Evolutionary conservation across 2,888 invertebrate species (phyloP).

Genomic region (Perdita meconis): DNA sequence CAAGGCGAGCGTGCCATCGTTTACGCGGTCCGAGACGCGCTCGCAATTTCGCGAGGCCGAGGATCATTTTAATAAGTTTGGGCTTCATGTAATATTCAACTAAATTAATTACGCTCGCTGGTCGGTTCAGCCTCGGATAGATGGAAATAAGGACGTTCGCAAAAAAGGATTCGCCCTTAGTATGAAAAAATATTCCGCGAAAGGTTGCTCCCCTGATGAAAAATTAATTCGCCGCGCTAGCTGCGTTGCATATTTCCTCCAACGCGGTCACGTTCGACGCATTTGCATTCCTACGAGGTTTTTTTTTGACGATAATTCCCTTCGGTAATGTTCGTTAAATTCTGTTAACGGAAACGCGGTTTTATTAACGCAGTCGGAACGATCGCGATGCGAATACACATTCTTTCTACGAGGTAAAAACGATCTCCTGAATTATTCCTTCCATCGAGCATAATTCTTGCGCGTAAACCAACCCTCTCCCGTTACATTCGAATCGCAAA

Average conservation of each 20-base stretch:
- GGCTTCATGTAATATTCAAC: slow-evolving; percentile 67
- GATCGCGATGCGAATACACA: neutral
- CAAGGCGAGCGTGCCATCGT: slow-evolving; percentile 32
- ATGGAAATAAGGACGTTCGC: slow-evolving; percentile 21
- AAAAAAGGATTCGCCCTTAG: neutral
- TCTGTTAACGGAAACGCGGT: slow-evolving; percentile 7
- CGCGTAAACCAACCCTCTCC: too few species aligned
- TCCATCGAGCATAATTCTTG: too few species aligned
- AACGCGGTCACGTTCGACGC: slow-evolving; percentile 16
- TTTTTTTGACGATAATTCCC: slow-evolving; percentile 7
- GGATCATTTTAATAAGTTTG: slow-evolving; percentile 64
- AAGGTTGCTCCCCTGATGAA: slow-evolving; percentile 12
- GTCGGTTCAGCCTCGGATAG: slow-evolving; percentile 37
- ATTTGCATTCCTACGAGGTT: slow-evolving; percentile 15
- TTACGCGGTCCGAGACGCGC: slow-evolving; percentile 19
- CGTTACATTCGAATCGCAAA: slow-evolving; percentile 64
- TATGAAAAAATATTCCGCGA: slow-evolving; percentile 27
- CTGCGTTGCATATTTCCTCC: slow-evolving; percentile 14
- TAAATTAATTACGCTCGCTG: slow-evolving; percentile 53
- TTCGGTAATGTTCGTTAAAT: neutral
- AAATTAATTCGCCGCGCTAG: slow-evolving; percentile 29
- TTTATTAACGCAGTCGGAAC: neutral
- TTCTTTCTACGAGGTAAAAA: neutral
- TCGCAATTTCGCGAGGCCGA: slow-evolving; percentile 40
- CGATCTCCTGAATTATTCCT: too few species aligned